Percentiles rank a stretch among this genome's conserved stretches.
Conservation (phyloP, 2,113 vertebrate genomes). For the Vicugna pacos region DNA sequence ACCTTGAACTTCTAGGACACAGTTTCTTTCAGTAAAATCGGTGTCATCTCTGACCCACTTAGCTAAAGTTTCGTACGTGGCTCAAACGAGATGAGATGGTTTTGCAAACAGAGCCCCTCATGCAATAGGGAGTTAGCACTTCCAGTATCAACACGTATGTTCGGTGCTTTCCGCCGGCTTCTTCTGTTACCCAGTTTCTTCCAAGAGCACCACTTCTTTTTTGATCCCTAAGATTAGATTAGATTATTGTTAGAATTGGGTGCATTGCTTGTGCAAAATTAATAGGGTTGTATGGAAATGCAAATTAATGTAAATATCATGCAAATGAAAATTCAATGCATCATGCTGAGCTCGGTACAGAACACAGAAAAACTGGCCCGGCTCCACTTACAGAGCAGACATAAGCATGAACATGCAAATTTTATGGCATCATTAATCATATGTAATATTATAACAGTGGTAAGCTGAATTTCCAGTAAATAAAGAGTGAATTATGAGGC, state of each 20-base stretch:
- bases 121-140: background rate
- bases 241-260: constrained; percentile 29
- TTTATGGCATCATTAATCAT: constrained; percentile 61
- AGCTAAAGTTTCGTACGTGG: background rate
- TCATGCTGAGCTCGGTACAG: background rate
- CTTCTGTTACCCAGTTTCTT: background rate
- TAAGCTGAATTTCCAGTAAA: constrained; percentile 55
- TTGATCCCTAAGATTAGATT: background rate
- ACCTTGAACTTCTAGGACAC: background rate
- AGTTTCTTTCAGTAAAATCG: background rate
- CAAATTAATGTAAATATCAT: constrained; percentile 74
- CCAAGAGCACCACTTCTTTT: background rate
- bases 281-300: constrained; percentile 36
- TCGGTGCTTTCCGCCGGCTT: background rate
- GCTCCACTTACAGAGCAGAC: background rate
- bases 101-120: background rate
- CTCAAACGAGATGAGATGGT: background rate
- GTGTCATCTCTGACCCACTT: background rate
- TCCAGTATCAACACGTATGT: background rate
- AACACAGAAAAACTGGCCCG: constrained; percentile 13
- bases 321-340: background rate
- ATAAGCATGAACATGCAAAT: background rate
- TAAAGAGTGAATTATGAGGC: constrained; percentile 49
- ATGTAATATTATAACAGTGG: background rate
- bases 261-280: constrained; percentile 63